Percentiles rank a stretch among this genome's conserved stretches.
Conservation (phyloP, 2,113 vertebrate species). For the Euleptes europaea region DNA sequence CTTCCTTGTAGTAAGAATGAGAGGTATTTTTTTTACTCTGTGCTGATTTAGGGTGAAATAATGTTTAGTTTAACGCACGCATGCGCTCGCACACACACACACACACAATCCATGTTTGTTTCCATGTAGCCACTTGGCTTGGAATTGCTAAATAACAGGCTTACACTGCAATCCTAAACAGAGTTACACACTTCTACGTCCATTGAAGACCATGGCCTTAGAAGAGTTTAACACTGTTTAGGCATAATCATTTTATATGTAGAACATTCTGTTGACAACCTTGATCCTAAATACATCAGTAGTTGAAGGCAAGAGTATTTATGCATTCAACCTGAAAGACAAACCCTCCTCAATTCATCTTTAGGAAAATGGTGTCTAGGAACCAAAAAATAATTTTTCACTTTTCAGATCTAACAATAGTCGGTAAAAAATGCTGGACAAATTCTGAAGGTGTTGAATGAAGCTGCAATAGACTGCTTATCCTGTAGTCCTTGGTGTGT, state of each 20-base stretch:
- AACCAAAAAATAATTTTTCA: neutral
- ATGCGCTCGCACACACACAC: no score
- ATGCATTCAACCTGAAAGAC: neutral
- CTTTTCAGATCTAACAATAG: neutral
- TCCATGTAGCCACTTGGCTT: neutral
- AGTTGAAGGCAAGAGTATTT: neutral
- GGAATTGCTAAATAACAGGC: neutral
- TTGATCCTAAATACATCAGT: neutral
- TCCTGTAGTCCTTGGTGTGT: neutral
- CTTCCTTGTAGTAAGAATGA: slow-evolving; percentile 18
- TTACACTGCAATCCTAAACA: neutral
- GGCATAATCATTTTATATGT: neutral
- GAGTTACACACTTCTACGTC: no score
- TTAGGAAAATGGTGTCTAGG: neutral
- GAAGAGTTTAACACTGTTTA: no score
- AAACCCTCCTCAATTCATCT: neutral
- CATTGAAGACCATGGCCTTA: no score
- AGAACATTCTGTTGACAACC: neutral
- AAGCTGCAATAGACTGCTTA: neutral
- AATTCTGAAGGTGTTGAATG: neutral
- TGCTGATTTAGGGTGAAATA: neutral
- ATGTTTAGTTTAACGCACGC: slow-evolving; percentile 11
- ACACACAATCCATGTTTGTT: neutral
- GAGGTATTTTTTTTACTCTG: slow-evolving; percentile 42
- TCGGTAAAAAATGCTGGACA: neutral